Evolutionary conservation across 2,888 invertebrate species (phyloP).

Genomic region (Anarsia innoxiella): DNA sequence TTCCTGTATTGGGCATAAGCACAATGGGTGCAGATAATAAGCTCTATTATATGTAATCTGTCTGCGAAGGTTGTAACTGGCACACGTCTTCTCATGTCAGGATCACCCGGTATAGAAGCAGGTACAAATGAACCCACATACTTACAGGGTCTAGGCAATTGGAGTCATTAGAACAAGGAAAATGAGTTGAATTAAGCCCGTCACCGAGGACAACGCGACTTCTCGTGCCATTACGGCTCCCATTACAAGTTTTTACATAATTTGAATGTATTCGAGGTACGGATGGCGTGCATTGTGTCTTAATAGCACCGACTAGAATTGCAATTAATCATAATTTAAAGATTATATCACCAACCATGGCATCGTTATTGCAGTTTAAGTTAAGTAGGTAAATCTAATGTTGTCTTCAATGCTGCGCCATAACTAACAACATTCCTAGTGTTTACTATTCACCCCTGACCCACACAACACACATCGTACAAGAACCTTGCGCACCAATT

Average conservation of each 20-base stretch:
- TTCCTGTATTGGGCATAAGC: slow-evolving; percentile 45
- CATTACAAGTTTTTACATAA: slow-evolving; percentile 20
- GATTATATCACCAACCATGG: slow-evolving; percentile 38
- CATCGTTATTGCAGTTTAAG: slow-evolving; percentile 1
- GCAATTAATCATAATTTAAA: slow-evolving; percentile 29
- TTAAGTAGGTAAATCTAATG: slow-evolving; percentile 3
- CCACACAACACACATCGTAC: slow-evolving; percentile 30
- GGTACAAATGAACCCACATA: slow-evolving; percentile 11
- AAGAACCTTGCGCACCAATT: slow-evolving; percentile 41
- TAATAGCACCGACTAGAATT: slow-evolving; percentile 15
- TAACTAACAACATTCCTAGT: slow-evolving; percentile 25
- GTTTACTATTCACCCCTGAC: slow-evolving; percentile 43
- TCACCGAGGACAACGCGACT: slow-evolving; percentile 35
- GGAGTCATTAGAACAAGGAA: slow-evolving; percentile 26
- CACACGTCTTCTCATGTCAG: slow-evolving; percentile 12
- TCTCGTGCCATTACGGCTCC: slow-evolving; percentile 18
- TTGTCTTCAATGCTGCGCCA: slow-evolving; percentile 26
- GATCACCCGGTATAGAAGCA: slow-evolving; percentile 8
- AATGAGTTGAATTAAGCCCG: slow-evolving; percentile 34
- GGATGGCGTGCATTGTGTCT: slow-evolving; percentile 19
- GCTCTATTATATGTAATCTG: slow-evolving; percentile 31
- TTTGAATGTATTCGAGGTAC: slow-evolving; percentile 18
- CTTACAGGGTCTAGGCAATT: slow-evolving; percentile 22
- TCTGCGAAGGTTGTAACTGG: slow-evolving; percentile 23
- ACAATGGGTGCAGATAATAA: slow-evolving; percentile 29